Base-by-base conservation (phyloP, 2,888 invertebrate genomes). In the Limnephilus auricula region DNA sequence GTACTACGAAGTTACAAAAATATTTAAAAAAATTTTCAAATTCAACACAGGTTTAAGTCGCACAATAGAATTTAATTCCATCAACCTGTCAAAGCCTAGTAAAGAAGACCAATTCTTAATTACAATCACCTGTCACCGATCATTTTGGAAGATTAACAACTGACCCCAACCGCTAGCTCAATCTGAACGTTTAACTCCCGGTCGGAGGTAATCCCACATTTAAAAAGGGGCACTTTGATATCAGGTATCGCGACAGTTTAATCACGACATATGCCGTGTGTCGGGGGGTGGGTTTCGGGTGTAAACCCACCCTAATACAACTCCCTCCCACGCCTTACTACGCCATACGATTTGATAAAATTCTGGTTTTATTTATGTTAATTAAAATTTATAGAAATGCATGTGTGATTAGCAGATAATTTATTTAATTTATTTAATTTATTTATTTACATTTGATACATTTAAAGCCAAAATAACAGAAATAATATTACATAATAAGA, bases 251-350 rank as follows among this genome's bases (percentile, higher is more conserved):
- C 65, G 65, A 65, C 65, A 65, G 65, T 25, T 65, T 65, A 65
- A 65, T 65, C 65, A n/a, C 83, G 83, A 83, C 83, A 83, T 37
- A 83, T 12, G 83, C 37, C 37, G n/a, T 83, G 83, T 83, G 34
- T 34, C 83, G n/a, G 10, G n/a, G 25, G 83, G 37, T 37, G 37
- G 37, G 37, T 83, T 25, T 83, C 37, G 83, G 34, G n/a, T 83
- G 37, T 83, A 83, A 83, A 25, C 34, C 32, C 25, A 9, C 83
- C 83, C 32, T 10, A 37, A 37, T 34, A 32, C 31, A 10, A 32
- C 80, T 32, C 15, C 15, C 80, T 2, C 31, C 83, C 37, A 25
- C 83, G 25, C 25, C 25, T 83, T 37, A 32, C 83, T n/a, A 32
- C n/a, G 31, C 25, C 65, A 65, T 65, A n/a, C 65, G 9, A 65